Evolutionary conservation across 2,797 vertebrate species (phyloP).

Genomic region (Bothrops alternatus): DNA sequence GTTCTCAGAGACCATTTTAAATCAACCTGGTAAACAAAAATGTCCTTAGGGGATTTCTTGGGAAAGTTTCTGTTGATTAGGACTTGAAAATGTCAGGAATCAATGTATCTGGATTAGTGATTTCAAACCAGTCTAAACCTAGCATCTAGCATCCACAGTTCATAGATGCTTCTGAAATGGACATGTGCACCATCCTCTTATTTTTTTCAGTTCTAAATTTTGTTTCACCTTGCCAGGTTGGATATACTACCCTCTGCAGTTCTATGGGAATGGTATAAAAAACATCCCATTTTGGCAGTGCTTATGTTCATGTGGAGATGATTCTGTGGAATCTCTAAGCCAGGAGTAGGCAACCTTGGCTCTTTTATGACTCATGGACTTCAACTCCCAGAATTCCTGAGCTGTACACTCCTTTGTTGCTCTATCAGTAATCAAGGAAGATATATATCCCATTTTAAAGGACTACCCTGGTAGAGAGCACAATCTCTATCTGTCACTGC

Average conservation of each 20-base stretch:
- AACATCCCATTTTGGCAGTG: background rate
- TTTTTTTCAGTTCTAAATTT: background rate
- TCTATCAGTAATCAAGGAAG: background rate
- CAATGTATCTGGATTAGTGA: background rate
- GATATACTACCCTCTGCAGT: background rate
- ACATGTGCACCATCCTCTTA: background rate
- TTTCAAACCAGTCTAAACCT: background rate
- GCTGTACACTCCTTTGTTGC: background rate
- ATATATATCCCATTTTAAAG: background rate
- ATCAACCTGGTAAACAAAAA: background rate
- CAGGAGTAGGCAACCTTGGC: too few species aligned
- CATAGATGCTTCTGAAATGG: background rate
- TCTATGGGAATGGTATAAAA: background rate
- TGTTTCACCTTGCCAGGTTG: background rate
- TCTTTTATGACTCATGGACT: too few species aligned
- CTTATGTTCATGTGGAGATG: background rate
- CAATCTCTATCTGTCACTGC: background rate
- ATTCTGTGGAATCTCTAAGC: background rate
- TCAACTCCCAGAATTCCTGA: background rate
- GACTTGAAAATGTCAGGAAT: background rate
- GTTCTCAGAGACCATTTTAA: background rate
- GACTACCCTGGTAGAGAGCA: background rate
- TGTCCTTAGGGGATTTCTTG: background rate
- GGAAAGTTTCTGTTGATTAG: background rate
- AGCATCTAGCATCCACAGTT: background rate